phyloP scores from a whole-genome alignment of 1,140 invertebrate species.

The Eulimnadia texana region DNA sequence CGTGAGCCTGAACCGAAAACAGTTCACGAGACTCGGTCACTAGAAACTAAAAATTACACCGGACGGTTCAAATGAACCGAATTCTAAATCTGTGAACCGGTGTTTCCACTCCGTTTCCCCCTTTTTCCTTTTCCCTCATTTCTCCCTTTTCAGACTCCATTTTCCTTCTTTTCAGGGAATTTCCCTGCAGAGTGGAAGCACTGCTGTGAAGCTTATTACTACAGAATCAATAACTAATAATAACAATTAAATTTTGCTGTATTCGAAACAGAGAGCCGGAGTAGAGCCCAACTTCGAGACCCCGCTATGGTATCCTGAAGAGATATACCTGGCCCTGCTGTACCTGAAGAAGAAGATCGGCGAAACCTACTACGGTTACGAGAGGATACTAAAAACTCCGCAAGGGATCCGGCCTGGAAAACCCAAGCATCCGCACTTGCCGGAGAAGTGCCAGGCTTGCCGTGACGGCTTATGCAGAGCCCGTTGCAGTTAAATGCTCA shows the following conservation, averaged over 20 bases:
- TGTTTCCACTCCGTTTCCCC: neutral
- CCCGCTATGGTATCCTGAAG: slow-evolving; percentile 39
- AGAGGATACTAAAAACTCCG: slow-evolving; percentile 27
- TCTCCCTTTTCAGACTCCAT: too few species aligned
- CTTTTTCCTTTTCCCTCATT: neutral
- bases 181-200: too few species aligned
- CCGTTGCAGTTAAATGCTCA: neutral
- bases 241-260: too few species aligned
- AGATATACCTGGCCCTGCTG: slow-evolving; percentile 33
- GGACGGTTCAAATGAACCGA: too few species aligned
- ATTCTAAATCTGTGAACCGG: too few species aligned
- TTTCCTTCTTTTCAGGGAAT: too few species aligned
- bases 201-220: too few species aligned
- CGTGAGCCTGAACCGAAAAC: too few species aligned
- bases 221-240: too few species aligned
- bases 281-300: slow-evolving; percentile 29
- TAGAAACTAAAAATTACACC: too few species aligned
- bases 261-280: neutral
- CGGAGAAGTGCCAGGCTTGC: slow-evolving; percentile 34
- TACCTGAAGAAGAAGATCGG: slow-evolving; percentile 35
- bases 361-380: slow-evolving; percentile 33
- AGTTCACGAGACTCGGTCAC: too few species aligned
- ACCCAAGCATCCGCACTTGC: slow-evolving; percentile 33
- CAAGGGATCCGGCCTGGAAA: slow-evolving; percentile 29
- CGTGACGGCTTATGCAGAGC: slow-evolving; percentile 30